phyloP scores from a whole-genome alignment of 1,140 invertebrate species.

The Adoxophyes honmai region DNA sequence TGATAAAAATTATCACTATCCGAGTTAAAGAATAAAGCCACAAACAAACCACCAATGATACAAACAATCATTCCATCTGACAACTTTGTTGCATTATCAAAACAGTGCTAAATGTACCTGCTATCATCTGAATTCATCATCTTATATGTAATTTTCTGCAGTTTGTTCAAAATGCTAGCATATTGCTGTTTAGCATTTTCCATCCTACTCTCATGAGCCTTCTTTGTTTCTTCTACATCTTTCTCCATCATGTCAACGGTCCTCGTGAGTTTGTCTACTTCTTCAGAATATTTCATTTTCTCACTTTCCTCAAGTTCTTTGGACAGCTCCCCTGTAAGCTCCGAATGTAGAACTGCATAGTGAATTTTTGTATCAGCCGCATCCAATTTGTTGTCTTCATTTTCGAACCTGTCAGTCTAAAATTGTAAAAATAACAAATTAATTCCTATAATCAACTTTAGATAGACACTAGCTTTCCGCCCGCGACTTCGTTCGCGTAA shows the following conservation, averaged over 20 bases:
- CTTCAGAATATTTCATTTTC: slow-evolving; percentile 62
- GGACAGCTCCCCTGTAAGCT: slow-evolving; percentile 62
- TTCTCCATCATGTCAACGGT: slow-evolving; percentile 77
- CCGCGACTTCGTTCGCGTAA: too few relatives aligned
- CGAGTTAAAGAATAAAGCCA: too few relatives aligned
- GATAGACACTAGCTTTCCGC: too few relatives aligned
- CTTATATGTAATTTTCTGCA: slow-evolving; percentile 54
- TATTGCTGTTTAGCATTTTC: slow-evolving; percentile 65
- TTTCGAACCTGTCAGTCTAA: slow-evolving; percentile 46
- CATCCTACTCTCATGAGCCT: slow-evolving; percentile 68
- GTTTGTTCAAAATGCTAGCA: slow-evolving; percentile 34
- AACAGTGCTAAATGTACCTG: slow-evolving; percentile 38
- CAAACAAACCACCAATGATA: neutral
- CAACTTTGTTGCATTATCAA: too few relatives aligned
- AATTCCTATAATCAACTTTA: neutral
- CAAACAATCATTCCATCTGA: too few relatives aligned
- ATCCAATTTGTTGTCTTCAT: slow-evolving; percentile 33
- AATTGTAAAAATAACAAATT: slow-evolving; percentile 19
- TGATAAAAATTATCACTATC: too few relatives aligned
- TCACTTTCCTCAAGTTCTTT: slow-evolving; percentile 63
- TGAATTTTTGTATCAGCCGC: slow-evolving; percentile 55
- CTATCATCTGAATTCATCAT: slow-evolving; percentile 55
- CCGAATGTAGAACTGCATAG: slow-evolving; percentile 67
- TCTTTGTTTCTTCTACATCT: slow-evolving; percentile 72
- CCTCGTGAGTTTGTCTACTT: slow-evolving; percentile 75